A percentile compares a stretch with the other conserved stretches of the same genome.
Conservation (phyloP, 2,113 vertebrate genomes). For the Semicossyphus pulcher region DNA sequence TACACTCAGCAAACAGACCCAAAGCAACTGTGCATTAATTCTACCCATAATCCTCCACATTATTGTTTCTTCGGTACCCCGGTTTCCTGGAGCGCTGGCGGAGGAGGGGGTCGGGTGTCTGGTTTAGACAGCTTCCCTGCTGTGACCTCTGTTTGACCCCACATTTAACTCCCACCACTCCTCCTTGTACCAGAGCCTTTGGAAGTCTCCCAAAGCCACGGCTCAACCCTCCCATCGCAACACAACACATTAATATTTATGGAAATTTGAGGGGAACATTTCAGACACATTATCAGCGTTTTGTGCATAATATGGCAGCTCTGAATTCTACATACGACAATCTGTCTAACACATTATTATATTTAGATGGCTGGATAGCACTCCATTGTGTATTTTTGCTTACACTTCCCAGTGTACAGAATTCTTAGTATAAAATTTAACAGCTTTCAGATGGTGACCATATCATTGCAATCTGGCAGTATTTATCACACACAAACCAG, state of each 20-base stretch:
- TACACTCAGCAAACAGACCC: conserved; percentile 44
- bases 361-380: background rate
- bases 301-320: conserved; percentile 33
- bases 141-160: conserved; percentile 75
- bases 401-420: too few relatives aligned
- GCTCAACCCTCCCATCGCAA: conserved; percentile 55
- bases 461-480: background rate
- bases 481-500: background rate
- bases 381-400: background rate
- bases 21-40: conserved; percentile 57
- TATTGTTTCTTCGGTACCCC: conserved; percentile 27
- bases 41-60: conserved; percentile 42
- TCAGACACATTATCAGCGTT: conserved; percentile 52
- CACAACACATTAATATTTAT: conserved; percentile 77
- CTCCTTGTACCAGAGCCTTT: conserved; percentile 25
- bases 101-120: background rate
- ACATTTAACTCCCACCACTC: conserved; percentile 64
- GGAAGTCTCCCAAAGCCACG: conserved; percentile 36
- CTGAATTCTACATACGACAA: background rate
- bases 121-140: conserved; percentile 58
- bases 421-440: too few relatives aligned
- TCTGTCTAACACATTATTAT: background rate
- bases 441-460: background rate
- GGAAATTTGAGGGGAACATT: conserved; percentile 56
- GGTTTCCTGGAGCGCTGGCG: conserved; percentile 57